A percentile compares a stretch with the other conserved stretches of the same genome.
phyloP scores from a whole-genome alignment of 1,140 invertebrate genomes.

The Teleopsis dalmanni region DNA sequence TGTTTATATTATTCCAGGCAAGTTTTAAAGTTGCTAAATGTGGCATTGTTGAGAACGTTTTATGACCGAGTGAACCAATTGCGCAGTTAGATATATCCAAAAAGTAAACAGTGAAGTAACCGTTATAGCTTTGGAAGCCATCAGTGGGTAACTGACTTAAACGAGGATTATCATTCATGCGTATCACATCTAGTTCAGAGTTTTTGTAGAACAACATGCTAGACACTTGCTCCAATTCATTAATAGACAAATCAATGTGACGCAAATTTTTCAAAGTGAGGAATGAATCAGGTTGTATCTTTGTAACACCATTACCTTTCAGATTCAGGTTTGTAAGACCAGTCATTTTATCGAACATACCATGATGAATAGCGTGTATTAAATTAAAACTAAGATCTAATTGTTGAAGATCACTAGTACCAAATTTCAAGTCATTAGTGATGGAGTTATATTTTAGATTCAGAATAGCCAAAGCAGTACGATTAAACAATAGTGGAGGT shows the following conservation, averaged over 20 bases:
- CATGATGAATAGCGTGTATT: constrained; percentile 54
- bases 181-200: constrained; percentile 56
- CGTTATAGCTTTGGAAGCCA: constrained; percentile 50
- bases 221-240: constrained; percentile 55
- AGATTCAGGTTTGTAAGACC: constrained; percentile 55
- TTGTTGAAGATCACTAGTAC: constrained; percentile 50
- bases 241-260: constrained; percentile 61
- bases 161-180: constrained; percentile 57
- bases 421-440: constrained; percentile 46
- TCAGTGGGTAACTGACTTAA: constrained; percentile 54
- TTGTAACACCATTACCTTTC: constrained; percentile 55
- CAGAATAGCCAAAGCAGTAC: constrained; percentile 53
- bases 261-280: constrained; percentile 52
- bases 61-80: constrained; percentile 51
- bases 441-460: constrained; percentile 53
- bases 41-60: constrained; percentile 59
- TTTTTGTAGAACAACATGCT: constrained; percentile 59
- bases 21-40: constrained; percentile 56
- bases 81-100: constrained; percentile 63
- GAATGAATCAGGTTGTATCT: constrained; percentile 61
- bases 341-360: constrained; percentile 56
- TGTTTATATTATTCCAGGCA: constrained; percentile 54
- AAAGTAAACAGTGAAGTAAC: constrained; percentile 55
- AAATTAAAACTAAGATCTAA: constrained; percentile 58
- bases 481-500: constrained; percentile 53